Evolutionary conservation across 2,888 invertebrate species (phyloP).

Genomic region (Tenthredo notha): DNA sequence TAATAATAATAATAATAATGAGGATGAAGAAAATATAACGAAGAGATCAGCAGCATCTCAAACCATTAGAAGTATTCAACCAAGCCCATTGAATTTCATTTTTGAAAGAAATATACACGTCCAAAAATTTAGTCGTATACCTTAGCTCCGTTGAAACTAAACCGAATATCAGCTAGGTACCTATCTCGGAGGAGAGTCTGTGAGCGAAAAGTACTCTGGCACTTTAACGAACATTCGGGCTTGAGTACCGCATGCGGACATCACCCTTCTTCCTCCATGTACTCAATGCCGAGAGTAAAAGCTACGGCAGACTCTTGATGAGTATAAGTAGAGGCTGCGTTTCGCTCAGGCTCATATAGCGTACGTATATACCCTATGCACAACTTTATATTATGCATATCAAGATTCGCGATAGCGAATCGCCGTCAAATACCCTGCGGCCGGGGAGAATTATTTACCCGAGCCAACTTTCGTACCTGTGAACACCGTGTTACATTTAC

Average conservation of each 20-base stretch:
- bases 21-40: neutral
- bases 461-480: no score
- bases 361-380: neutral
- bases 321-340: conserved; percentile 10
- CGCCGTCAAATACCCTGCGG: no score
- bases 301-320: conserved; percentile 47
- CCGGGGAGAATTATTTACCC: no score
- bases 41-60: neutral
- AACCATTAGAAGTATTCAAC: neutral
- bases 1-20: conserved; percentile 8
- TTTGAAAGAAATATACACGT: neutral
- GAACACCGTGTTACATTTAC: no score
- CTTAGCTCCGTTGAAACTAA: conserved; percentile 25
- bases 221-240: conserved; percentile 45
- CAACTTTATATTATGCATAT: neutral
- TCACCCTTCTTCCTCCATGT: conserved; percentile 30
- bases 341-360: neutral
- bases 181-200: conserved; percentile 5
- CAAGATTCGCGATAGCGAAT: no score
- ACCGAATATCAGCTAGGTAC: conserved; percentile 17
- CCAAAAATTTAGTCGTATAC: neutral
- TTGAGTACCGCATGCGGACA: conserved; percentile 42
- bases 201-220: conserved; percentile 44
- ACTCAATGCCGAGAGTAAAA: conserved; percentile 46
- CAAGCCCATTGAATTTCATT: neutral